These are phyloP conservation scores for Meloidogyne hapla DNA, from an alignment of 1,140 invertebrate species.

Conservation along the genomic window DNA sequence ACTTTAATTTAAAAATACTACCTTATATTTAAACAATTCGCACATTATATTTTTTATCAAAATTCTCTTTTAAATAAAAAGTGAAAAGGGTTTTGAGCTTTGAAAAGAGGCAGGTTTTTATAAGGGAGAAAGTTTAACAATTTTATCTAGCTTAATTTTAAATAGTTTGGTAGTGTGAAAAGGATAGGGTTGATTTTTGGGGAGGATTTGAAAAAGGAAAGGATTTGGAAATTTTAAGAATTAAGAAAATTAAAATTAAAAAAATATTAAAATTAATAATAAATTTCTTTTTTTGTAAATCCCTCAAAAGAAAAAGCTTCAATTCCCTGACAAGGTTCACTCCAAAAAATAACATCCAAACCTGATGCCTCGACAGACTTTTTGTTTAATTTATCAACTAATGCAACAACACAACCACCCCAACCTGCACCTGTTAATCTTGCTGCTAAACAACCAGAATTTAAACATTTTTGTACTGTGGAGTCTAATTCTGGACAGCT, in stretches of 20 bases:
- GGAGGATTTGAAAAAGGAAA: no score
- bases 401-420: constrained; percentile 90
- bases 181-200: no score
- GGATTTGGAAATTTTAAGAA: not conserved
- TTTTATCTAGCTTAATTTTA: no score
- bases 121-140: no score
- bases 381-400: constrained; percentile 70
- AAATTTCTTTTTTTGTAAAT: not conserved
- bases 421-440: constrained; percentile 83
- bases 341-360: constrained; percentile 56
- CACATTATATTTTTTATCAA: no score
- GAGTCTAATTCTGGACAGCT: constrained; percentile 81
- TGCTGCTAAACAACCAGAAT: constrained; percentile 76
- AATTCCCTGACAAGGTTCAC: constrained; percentile 48
- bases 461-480: constrained; percentile 76
- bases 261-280: not conserved
- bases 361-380: constrained; percentile 18
- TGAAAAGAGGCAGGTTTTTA: no score
- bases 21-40: no score
- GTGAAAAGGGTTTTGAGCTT: no score
- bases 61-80: no score
- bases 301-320: constrained; percentile 34
- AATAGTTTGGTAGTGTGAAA: no score
- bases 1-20: no score
- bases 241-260: not conserved